phyloP scores from a whole-genome alignment of 2,888 invertebrate species.

The Spicauda simplicius region DNA sequence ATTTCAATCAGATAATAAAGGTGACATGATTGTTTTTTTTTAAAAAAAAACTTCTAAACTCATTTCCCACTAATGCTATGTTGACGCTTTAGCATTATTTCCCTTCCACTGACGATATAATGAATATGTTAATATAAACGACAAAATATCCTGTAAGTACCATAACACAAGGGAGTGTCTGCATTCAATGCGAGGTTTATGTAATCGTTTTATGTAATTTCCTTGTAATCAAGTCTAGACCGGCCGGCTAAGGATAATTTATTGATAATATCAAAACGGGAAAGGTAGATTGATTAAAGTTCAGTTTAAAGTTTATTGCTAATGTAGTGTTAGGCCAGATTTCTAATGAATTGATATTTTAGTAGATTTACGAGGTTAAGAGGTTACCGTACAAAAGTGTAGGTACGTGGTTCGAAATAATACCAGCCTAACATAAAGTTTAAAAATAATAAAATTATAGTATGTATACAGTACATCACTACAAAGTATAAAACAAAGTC shows the following conservation, averaged over 20 bases:
- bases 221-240: constrained; percentile 21
- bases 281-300: constrained; percentile 32
- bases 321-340: constrained; percentile 13
- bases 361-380: not conserved
- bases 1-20: too few relatives aligned
- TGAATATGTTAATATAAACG: not conserved
- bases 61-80: too few relatives aligned
- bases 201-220: constrained; percentile 40
- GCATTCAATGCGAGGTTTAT: constrained; percentile 37
- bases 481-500: too few relatives aligned
- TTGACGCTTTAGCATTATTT: too few relatives aligned
- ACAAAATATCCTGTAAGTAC: not conserved
- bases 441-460: too few relatives aligned
- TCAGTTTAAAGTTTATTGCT: constrained; percentile 27
- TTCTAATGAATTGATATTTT: constrained; percentile 11
- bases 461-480: too few relatives aligned
- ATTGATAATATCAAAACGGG: constrained; percentile 30
- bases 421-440: too few relatives aligned
- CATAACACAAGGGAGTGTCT: constrained; percentile 9
- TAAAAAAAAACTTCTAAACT: too few relatives aligned
- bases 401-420: too few relatives aligned
- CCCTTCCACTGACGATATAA: too few relatives aligned
- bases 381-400: too few relatives aligned
- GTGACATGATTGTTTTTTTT: too few relatives aligned
- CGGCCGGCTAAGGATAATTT: constrained; percentile 27